Evolutionary conservation across 1,140 invertebrate species (phyloP).

Genomic region (Drosophila rhopaloa): DNA sequence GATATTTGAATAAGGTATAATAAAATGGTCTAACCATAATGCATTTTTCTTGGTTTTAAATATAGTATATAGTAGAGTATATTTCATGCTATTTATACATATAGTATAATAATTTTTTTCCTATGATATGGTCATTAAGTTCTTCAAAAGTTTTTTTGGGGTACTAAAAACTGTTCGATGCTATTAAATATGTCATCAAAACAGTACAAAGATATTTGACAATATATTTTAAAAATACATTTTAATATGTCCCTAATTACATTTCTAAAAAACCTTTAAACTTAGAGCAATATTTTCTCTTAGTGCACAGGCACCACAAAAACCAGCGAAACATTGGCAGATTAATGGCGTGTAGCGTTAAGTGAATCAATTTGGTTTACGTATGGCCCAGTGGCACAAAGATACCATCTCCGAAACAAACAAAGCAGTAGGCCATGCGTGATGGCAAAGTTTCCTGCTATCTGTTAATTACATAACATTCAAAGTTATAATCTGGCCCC

Average conservation of each 20-base stretch:
- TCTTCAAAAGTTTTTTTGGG: no score
- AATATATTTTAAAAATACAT: background rate
- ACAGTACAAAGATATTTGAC: no score
- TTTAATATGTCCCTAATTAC: no score
- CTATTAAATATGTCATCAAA: no score
- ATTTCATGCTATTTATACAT: no score
- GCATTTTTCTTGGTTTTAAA: no score
- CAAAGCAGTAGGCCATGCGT: slow-evolving; percentile 48
- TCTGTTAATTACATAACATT: slow-evolving; percentile 72
- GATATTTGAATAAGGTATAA: no score
- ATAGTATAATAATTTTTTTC: no score
- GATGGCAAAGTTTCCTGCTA: slow-evolving; percentile 47
- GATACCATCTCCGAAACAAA: slow-evolving; percentile 36
- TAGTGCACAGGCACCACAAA: slow-evolving; percentile 14
- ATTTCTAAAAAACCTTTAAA: background rate
- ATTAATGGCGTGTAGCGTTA: slow-evolving; percentile 65
- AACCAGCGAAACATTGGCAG: slow-evolving; percentile 49
- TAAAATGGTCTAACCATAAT: no score
- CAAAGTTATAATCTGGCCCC: slow-evolving; percentile 63
- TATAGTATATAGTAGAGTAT: no score
- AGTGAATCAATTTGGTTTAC: slow-evolving; percentile 63
- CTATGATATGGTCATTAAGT: no score
- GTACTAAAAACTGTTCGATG: no score
- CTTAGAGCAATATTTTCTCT: background rate
- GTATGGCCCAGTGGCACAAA: slow-evolving; percentile 28